Conservation (phyloP, 2,113 vertebrate species). For the Gobius niger region DNA sequence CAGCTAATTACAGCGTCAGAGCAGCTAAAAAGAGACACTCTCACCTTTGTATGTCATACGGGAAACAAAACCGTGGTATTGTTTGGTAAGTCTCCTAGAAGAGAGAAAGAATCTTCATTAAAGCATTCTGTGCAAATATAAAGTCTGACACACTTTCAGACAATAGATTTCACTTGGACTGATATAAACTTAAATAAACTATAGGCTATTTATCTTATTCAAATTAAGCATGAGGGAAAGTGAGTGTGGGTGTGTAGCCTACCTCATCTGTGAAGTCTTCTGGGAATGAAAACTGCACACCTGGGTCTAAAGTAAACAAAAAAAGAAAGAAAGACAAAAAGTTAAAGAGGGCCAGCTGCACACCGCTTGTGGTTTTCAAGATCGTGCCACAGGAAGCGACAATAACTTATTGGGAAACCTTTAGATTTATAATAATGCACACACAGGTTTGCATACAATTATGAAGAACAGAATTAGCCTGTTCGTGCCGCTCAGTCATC, state of each 20-base stretch:
- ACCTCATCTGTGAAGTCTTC: constrained; percentile 68
- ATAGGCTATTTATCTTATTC: no score
- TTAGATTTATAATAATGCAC: neutral
- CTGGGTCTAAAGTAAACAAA: constrained; percentile 62
- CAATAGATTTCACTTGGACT: no score
- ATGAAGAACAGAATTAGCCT: neutral
- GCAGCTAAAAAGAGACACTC: neutral
- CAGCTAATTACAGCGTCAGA: neutral
- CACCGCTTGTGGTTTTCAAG: constrained; percentile 49
- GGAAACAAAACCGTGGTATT: constrained; percentile 88
- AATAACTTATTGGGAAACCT: neutral
- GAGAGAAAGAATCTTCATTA: neutral
- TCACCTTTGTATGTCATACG: constrained; percentile 86
- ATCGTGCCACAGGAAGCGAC: constrained; percentile 71
- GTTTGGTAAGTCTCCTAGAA: constrained; percentile 79
- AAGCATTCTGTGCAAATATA: neutral
- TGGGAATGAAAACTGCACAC: constrained; percentile 73
- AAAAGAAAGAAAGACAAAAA: neutral
- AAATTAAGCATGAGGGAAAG: no score
- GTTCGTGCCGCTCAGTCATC: neutral
- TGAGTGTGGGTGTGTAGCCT: neutral
- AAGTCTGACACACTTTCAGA: no score
- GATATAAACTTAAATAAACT: no score
- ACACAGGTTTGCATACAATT: constrained; percentile 1
- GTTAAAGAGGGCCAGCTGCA: constrained; percentile 17